These are phyloP conservation scores for Pteropus rufus DNA, from an alignment of 2,797 vertebrate genomes.

Conservation along the genomic window DNA sequence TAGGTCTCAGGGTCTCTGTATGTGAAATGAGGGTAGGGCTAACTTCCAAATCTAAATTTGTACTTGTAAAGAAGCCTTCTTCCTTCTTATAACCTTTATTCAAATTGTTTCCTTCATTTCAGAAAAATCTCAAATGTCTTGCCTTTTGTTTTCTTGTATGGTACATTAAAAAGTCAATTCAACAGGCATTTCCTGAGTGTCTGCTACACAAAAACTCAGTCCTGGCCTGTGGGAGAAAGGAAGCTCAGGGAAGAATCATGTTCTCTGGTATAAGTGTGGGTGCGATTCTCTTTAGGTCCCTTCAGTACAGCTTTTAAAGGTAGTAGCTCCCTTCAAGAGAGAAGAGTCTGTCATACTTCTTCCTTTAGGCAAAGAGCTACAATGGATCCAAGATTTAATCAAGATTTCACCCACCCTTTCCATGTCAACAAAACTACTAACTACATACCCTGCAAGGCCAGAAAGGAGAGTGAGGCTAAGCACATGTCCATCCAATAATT, in stretches of 20 bases:
- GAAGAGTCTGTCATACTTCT: neutral
- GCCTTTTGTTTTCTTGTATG: constrained; percentile 23
- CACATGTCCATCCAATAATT: neutral
- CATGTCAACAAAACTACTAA: neutral
- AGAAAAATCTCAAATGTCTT: constrained; percentile 28
- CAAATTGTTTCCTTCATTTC: constrained; percentile 16
- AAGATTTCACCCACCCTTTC: neutral
- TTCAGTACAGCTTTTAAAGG: neutral
- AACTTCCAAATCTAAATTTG: neutral
- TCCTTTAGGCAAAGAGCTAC: neutral
- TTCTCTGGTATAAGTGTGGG: neutral
- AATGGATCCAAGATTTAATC: neutral
- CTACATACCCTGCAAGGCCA: neutral
- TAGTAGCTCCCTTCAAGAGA: neutral
- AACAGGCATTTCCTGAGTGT: constrained; percentile 34
- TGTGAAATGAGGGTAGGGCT: neutral
- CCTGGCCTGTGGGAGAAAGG: neutral
- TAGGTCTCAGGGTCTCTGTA: neutral
- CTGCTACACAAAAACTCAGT: neutral
- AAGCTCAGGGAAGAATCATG: neutral
- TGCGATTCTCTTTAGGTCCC: neutral
- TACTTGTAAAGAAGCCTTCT: neutral
- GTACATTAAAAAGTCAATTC: constrained; percentile 50
- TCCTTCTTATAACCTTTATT: neutral
- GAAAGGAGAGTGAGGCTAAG: neutral